These are phyloP conservation scores for Leiothrix lutea DNA, from an alignment of 2,113 vertebrate species.

Conservation along the genomic window DNA sequence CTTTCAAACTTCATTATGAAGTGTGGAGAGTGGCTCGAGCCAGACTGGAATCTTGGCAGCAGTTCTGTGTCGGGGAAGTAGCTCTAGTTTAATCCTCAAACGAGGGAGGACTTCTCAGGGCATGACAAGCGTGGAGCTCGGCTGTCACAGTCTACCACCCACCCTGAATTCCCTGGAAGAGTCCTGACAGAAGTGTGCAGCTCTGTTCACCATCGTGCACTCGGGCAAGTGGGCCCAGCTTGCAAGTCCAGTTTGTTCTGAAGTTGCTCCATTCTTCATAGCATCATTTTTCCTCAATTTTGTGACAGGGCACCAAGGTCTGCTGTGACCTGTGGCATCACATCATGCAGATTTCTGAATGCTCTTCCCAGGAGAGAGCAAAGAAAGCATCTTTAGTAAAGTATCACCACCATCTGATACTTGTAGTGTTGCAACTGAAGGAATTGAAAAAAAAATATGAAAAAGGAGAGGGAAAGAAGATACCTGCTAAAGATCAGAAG, in stretches of 20 bases:
- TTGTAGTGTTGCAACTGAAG: not conserved
- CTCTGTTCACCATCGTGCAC: not conserved
- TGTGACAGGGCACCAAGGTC: not conserved
- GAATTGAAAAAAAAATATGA: not conserved
- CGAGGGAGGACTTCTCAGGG: slow-evolving; percentile 12
- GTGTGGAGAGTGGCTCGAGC: slow-evolving; percentile 51
- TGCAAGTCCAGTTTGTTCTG: not conserved
- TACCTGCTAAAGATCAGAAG: not conserved
- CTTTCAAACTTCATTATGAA: slow-evolving; percentile 68
- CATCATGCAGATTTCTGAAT: not conserved
- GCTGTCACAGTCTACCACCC: slow-evolving; percentile 53
- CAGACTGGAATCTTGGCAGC: slow-evolving; percentile 67
- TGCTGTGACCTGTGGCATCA: not conserved
- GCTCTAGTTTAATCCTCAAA: slow-evolving; percentile 50
- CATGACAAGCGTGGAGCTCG: not conserved
- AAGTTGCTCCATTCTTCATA: not conserved
- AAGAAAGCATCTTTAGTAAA: not conserved
- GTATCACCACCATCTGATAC: not conserved
- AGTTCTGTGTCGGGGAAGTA: slow-evolving; percentile 16
- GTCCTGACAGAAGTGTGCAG: not conserved
- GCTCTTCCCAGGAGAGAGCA: not conserved
- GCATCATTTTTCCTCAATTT: not conserved
- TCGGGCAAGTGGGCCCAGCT: not conserved
- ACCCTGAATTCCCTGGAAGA: slow-evolving; percentile 35
- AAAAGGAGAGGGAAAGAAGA: not conserved